Evolutionary conservation across 2,113 vertebrate species (phyloP).

Genomic region (Cacatua alba): DNA sequence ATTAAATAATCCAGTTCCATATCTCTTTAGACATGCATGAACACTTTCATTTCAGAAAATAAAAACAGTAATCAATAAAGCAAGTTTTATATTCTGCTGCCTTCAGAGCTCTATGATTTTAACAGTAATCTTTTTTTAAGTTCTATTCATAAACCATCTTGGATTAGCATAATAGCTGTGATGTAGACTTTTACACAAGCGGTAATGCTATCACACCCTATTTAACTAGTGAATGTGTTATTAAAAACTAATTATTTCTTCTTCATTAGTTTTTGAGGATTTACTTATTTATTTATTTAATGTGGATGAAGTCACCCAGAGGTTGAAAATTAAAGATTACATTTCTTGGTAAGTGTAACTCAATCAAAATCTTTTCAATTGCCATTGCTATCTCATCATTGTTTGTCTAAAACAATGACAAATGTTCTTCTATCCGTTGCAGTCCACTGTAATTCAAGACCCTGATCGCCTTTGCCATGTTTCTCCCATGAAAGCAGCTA

Average conservation of each 20-base stretch:
- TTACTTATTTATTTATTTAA: neutral
- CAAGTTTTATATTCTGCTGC: neutral
- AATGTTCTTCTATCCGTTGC: neutral
- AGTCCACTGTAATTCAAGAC: neutral
- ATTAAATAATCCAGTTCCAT: neutral
- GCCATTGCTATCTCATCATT: neutral
- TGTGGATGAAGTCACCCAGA: neutral
- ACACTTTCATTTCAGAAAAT: neutral
- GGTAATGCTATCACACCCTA: neutral
- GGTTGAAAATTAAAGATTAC: neutral
- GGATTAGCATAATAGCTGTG: neutral
- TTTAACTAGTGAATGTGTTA: neutral
- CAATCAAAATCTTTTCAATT: neutral
- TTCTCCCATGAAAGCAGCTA: neutral
- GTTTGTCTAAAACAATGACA: neutral
- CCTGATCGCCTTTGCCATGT: neutral
- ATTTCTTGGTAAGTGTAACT: neutral
- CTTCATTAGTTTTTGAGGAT: neutral
- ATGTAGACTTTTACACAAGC: neutral
- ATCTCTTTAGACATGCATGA: neutral
- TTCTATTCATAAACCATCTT: neutral
- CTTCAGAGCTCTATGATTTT: neutral
- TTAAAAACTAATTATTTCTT: neutral
- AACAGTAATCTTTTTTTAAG: neutral
- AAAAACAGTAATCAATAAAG: neutral